Evolutionary conservation across 2,888 invertebrate genomes (phyloP), one percentile per base, ranked within the genome.

Genomic region (Myopa tessellatipennis): DNA sequence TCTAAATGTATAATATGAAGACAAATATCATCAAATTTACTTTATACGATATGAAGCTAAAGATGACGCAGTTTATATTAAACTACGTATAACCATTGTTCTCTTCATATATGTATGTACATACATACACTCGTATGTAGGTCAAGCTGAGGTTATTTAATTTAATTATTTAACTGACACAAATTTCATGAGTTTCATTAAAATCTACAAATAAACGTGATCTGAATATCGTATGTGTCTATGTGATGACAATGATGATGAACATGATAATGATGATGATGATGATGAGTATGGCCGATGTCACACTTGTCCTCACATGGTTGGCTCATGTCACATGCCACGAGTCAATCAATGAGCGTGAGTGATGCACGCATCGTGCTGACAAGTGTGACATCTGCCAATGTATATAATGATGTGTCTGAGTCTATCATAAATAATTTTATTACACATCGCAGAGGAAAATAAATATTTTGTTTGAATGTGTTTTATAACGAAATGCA

Each of bases 111-210:
- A 50, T 14, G 14, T 50, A 50, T 50, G 1, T 18, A 34, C 63
- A 63, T 63, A 26, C 18, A 63, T 18, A 63, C 36, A n/a, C 26
- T 10, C 14, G 36, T 67, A 67, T 14, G 8, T 50, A n/a, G 16
- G 40, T 50, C 40, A 8, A 52, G 55, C n/a, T 68, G 38, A 18
- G 67, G 50, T 80, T 82, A 82, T 82, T 84, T 82, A 82, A 84
- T 85, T 85, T 85, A 85, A 86, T 86, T 85, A 86, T 86, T 85
- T 85, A 85, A n/a, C 5, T 84, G 85, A 84, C 84, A 85, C 84
- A 84, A 85, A 84, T 85, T 85, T 84, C 83, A 84, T 85, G 85
- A 86, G 85, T 85, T 86, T 86, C 85, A 85, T 85, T 86, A 85
- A 85, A 86, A 84, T 83, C 84, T 82, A 82, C 83, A 83, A 80